Percentiles rank a stretch among this genome's conserved stretches.
These are phyloP conservation scores for Teleopsis dalmanni DNA, from an alignment of 1,140 invertebrate genomes.

Conservation along the genomic window DNA sequence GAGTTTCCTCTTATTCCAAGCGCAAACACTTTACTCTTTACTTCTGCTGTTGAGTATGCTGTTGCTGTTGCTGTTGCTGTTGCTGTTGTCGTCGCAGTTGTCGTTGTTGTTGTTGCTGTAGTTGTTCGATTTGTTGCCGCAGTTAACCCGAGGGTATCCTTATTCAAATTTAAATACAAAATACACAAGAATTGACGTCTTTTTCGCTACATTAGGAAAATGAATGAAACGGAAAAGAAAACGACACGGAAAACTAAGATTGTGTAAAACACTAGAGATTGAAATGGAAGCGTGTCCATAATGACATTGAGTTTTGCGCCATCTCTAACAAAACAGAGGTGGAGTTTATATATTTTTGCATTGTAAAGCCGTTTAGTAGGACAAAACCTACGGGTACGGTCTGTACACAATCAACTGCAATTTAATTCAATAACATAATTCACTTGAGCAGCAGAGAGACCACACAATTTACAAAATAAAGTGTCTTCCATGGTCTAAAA, in stretches of 20 bases:
- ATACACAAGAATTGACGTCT: conserved; percentile 6
- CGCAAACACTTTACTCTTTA: too few relatives aligned
- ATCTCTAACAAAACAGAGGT: too few relatives aligned
- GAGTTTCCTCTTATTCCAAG: too few relatives aligned
- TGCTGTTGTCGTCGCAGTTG: background rate
- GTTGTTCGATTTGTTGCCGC: conserved; percentile 1
- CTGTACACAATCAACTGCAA: conserved; percentile 40
- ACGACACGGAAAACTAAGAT: conserved; percentile 19
- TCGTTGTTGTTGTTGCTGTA: conserved; percentile 6
- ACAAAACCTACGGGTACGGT: background rate
- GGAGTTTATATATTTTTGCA: too few relatives aligned
- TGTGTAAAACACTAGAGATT: conserved; percentile 3
- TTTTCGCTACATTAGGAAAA: conserved; percentile 38
- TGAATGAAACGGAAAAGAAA: conserved; percentile 41
- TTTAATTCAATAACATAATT: conserved; percentile 44
- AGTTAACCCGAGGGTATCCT: too few relatives aligned
- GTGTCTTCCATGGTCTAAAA: too few relatives aligned
- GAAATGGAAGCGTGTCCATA: conserved; percentile 35
- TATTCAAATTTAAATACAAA: conserved; percentile 6
- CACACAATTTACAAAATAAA: background rate
- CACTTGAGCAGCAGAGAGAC: conserved; percentile 22
- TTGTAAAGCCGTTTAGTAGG: too few relatives aligned
- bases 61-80: background rate
- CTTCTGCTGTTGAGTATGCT: background rate
- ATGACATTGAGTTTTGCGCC: conserved; percentile 17